phyloP scores from a whole-genome alignment of 1,140 invertebrate species.

The Cherax quadricarinatus region DNA sequence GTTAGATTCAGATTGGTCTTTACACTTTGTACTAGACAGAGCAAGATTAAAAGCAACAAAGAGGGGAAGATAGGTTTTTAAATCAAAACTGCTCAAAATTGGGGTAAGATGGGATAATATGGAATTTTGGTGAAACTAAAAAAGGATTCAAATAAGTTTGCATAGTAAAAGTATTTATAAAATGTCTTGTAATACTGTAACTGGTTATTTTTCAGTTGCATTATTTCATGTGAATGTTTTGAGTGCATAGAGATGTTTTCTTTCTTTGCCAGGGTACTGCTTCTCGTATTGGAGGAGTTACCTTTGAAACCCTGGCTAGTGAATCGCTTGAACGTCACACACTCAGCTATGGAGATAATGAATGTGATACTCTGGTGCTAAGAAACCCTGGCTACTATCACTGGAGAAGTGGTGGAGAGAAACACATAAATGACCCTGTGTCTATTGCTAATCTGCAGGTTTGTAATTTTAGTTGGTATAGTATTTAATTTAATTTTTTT shows the following conservation, averaged over 20 bases:
- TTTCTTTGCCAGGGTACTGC: constrained; percentile 85
- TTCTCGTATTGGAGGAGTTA: constrained; percentile 95
- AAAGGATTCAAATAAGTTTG: too few relatives aligned
- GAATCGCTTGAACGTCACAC: constrained; percentile 92
- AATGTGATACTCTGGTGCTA: constrained; percentile 86
- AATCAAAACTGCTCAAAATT: too few relatives aligned
- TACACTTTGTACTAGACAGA: too few relatives aligned
- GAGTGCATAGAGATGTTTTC: not conserved
- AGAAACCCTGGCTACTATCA: constrained; percentile 97
- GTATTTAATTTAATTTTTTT: constrained; percentile 73
- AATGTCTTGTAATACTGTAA: too few relatives aligned
- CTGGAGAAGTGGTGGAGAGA: constrained; percentile 97
- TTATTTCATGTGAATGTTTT: too few relatives aligned
- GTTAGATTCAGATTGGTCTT: too few relatives aligned
- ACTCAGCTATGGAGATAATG: constrained; percentile 85
- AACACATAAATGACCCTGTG: constrained; percentile 97
- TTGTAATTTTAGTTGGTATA: constrained; percentile 27
- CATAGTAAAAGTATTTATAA: too few relatives aligned
- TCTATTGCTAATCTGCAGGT: constrained; percentile 95
- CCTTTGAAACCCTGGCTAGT: constrained; percentile 90
- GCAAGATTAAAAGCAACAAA: too few relatives aligned
- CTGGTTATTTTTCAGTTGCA: too few relatives aligned
- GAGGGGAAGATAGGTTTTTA: too few relatives aligned
- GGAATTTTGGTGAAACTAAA: too few relatives aligned
- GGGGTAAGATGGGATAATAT: too few relatives aligned